Conservation (phyloP, 53 echinoderm and acorn worm genomes). For the Mesocentrotus franciscanus region DNA sequence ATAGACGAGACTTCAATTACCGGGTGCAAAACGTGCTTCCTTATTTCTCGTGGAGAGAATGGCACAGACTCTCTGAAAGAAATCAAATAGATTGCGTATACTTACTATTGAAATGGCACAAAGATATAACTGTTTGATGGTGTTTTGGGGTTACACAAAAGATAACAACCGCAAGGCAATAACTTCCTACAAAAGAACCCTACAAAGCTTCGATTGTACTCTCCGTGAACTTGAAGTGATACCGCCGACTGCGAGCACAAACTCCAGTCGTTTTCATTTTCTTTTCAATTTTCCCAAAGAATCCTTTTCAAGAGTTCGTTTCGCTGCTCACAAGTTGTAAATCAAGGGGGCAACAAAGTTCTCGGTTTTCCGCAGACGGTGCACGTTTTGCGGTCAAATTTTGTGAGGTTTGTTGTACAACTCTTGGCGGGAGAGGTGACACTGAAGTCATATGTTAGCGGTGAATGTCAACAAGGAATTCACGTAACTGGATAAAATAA, state of each 20-base stretch:
- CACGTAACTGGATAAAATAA: neutral
- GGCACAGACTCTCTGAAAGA: neutral
- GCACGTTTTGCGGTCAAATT: constrained; percentile 34
- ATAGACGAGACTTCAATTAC: constrained; percentile 10
- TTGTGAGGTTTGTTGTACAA: constrained; percentile 25
- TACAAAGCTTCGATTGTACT: constrained; percentile 39
- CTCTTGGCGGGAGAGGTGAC: constrained; percentile 45
- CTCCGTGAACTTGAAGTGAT: constrained; percentile 21
- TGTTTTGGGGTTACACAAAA: constrained; percentile 24
- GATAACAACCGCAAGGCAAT: constrained; percentile 48
- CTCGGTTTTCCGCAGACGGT: neutral
- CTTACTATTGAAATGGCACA: constrained; percentile 26
- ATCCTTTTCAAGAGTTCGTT: neutral
- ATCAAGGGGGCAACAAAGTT: neutral
- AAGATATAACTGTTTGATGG: constrained; percentile 49
- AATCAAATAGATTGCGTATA: constrained; percentile 33
- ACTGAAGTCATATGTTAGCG: constrained; percentile 18
- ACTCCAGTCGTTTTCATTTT: constrained; percentile 17
- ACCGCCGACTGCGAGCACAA: constrained; percentile 14
- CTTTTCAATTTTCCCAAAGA: neutral
- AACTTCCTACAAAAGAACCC: constrained; percentile 27
- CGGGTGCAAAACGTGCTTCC: neutral
- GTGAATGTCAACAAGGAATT: neutral
- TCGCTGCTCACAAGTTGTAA: neutral
- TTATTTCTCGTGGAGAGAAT: neutral